A percentile compares a stretch with the other conserved stretches of the same genome.
Evolutionary conservation across 1,140 invertebrate species (phyloP).

Genomic region (Drosophila lacteicornis): DNA sequence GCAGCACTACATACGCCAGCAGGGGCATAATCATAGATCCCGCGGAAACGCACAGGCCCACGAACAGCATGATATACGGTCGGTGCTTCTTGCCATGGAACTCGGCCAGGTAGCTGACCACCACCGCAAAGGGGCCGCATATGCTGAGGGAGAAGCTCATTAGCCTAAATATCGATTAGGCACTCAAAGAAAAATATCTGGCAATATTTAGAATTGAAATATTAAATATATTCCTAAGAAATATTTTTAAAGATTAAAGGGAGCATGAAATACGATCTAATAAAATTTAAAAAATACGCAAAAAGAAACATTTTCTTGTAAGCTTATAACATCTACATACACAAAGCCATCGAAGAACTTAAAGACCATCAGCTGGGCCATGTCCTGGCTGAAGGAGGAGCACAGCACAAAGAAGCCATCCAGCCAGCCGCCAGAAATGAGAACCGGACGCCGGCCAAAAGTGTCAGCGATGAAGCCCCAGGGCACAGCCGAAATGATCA

Average conservation of each 20-base stretch:
- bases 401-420: constrained; percentile 89
- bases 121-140: constrained; percentile 89
- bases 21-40: constrained; percentile 86
- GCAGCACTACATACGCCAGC: constrained; percentile 86
- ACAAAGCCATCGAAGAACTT: constrained; percentile 91
- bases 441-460: constrained; percentile 89
- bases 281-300: too few species aligned
- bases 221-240: neutral
- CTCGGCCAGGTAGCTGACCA: constrained; percentile 89
- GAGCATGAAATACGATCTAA: too few species aligned
- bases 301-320: too few species aligned
- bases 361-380: constrained; percentile 89
- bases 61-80: constrained; percentile 87
- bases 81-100: constrained; percentile 88
- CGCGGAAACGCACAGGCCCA: constrained; percentile 87
- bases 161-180: neutral
- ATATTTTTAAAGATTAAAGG: too few species aligned
- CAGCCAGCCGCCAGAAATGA: constrained; percentile 89
- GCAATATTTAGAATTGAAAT: neutral
- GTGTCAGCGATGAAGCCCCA: constrained; percentile 94
- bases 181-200: neutral
- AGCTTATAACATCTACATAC: constrained; percentile 83
- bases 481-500: constrained; percentile 91
- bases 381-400: constrained; percentile 89
- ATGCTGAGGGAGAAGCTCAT: constrained; percentile 85